Percentiles rank a stretch among this genome's conserved stretches.
Conservation (phyloP, 2,888 invertebrate genomes). For the Eristalis arbustorum region DNA sequence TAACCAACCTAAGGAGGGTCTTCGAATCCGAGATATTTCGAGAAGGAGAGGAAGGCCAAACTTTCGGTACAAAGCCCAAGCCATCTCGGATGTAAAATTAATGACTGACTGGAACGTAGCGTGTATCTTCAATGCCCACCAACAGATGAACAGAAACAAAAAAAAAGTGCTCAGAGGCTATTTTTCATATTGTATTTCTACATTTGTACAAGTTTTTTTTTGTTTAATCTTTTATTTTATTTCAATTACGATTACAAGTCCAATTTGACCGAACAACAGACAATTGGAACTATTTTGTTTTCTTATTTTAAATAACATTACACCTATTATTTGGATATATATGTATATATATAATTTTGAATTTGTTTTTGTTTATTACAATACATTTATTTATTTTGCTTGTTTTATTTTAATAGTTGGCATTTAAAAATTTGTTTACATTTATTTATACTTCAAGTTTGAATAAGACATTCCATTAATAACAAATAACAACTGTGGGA, state of each 20-base stretch:
- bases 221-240: conserved; percentile 10
- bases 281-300: conserved; percentile 14
- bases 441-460: conserved; percentile 11
- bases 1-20: too few relatives aligned
- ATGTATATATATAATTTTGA: conserved; percentile 1
- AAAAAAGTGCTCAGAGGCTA: background rate
- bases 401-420: conserved; percentile 19
- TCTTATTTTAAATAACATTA: conserved; percentile 49
- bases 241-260: conserved; percentile 35
- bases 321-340: conserved; percentile 37
- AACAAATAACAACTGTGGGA: conserved; percentile 43
- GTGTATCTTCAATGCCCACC: too few relatives aligned
- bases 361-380: conserved; percentile 12
- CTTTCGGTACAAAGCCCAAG: too few relatives aligned
- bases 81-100: too few relatives aligned
- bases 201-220: conserved; percentile 38
- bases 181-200: background rate
- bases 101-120: too few relatives aligned
- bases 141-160: too few relatives aligned
- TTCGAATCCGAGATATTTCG: too few relatives aligned
- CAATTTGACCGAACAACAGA: conserved; percentile 45
- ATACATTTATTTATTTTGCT: conserved; percentile 18
- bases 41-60: too few relatives aligned
- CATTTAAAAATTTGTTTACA: conserved; percentile 11
- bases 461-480: conserved; percentile 29